Evolutionary conservation across 2,113 vertebrate species (phyloP).

Genomic region (Athene noctua): DNA sequence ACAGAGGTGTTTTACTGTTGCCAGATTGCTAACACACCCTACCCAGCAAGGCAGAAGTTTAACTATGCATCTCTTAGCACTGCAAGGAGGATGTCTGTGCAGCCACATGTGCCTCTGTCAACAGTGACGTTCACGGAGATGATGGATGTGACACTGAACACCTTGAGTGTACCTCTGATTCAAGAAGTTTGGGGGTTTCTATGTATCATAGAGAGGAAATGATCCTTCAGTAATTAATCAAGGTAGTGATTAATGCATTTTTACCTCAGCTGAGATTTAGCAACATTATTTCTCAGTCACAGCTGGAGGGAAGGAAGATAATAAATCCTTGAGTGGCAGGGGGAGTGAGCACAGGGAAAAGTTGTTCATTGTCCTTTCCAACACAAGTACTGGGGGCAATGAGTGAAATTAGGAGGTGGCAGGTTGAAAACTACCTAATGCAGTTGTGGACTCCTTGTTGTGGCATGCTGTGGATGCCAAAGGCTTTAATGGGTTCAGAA

Average conservation of each 20-base stretch:
- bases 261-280: conserved; percentile 39
- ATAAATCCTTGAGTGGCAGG: conserved; percentile 43
- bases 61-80: background rate
- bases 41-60: background rate
- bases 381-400: background rate
- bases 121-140: background rate
- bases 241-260: conserved; percentile 53
- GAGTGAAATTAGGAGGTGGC: background rate
- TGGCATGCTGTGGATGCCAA: background rate
- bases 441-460: background rate
- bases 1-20: background rate
- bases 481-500: background rate
- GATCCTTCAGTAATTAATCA: conserved; percentile 58
- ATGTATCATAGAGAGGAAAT: conserved; percentile 47
- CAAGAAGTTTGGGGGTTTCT: conserved; percentile 52
- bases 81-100: background rate
- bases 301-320: conserved; percentile 49
- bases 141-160: conserved; percentile 52
- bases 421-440: background rate
- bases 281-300: conserved; percentile 41
- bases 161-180: conserved; percentile 41
- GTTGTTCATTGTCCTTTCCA: background rate
- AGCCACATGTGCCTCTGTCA: conserved; percentile 9
- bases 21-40: background rate
- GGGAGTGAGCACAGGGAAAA: background rate